These are phyloP conservation scores for Taenioides sp. DNA, from an alignment of 2,797 vertebrate species.

Conservation along the genomic window DNA sequence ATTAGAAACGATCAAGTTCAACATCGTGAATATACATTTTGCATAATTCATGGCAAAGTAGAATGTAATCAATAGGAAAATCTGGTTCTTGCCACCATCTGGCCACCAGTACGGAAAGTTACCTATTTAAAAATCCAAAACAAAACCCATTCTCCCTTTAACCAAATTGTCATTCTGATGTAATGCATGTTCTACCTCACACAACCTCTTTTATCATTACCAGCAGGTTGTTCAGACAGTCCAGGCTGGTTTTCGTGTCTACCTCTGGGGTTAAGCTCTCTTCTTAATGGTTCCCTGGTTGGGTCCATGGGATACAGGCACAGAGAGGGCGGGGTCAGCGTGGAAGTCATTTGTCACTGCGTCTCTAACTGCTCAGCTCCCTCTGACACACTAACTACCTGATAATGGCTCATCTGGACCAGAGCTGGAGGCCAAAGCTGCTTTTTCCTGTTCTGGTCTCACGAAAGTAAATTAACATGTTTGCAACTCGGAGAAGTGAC, in stretches of 20 bases:
- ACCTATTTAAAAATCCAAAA: neutral
- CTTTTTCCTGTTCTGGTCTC: conserved; percentile 32
- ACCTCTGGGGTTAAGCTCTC: conserved; percentile 54
- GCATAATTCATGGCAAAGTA: too few relatives aligned
- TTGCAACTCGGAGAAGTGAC: conserved; percentile 2
- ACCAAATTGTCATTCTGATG: neutral
- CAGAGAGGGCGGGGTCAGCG: conserved; percentile 38
- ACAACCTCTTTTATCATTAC: neutral
- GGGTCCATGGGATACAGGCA: conserved; percentile 23
- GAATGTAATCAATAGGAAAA: too few relatives aligned
- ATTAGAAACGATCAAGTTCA: too few relatives aligned
- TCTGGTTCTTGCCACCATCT: too few relatives aligned
- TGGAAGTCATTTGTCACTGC: conserved; percentile 60
- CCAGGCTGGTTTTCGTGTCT: conserved; percentile 45
- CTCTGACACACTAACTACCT: conserved; percentile 62
- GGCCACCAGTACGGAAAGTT: too few relatives aligned
- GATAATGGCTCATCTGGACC: conserved; percentile 67
- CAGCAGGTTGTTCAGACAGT: conserved; percentile 15
- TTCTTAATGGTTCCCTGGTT: conserved; percentile 54
- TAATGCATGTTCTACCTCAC: conserved; percentile 1
- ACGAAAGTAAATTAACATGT: conserved; percentile 13
- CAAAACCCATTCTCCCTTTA: neutral
- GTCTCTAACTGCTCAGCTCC: conserved; percentile 46
- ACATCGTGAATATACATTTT: too few relatives aligned
- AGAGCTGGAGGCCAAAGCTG: conserved; percentile 51